Conservation (phyloP, 2,113 vertebrate species). For the Motacilla tschutschensis region DNA sequence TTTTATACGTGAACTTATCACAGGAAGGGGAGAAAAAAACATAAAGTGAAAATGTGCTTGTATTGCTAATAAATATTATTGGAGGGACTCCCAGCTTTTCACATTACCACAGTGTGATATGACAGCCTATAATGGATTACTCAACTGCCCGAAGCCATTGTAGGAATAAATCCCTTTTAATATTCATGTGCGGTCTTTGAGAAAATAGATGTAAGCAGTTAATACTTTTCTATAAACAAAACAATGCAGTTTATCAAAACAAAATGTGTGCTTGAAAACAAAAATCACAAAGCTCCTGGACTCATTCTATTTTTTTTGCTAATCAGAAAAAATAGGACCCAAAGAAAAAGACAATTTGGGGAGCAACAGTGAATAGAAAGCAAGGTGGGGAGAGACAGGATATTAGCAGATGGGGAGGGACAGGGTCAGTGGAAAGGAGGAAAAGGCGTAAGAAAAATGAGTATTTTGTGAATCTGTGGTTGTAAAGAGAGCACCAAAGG, state of each 20-base stretch:
- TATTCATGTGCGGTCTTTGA: constrained; percentile 74
- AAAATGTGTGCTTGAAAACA: constrained; percentile 64
- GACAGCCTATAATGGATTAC: constrained; percentile 73
- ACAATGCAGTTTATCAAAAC: constrained; percentile 69
- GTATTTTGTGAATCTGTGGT: not conserved
- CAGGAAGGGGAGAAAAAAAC: accelerated
- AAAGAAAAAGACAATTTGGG: not conserved
- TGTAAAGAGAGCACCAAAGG: not conserved
- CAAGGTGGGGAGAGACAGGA: not conserved
- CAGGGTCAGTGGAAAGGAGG: not conserved
- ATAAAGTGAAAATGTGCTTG: constrained; percentile 53
- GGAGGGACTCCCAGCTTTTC: constrained; percentile 69
- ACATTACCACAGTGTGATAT: constrained; percentile 70
- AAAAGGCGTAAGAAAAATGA: not conserved
- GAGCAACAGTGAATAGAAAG: not conserved
- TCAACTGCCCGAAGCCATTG: constrained; percentile 67
- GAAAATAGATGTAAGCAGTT: constrained; percentile 76
- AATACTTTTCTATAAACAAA: constrained; percentile 73
- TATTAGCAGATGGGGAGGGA: not conserved
- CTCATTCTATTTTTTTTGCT: not conserved
- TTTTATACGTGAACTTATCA: constrained; percentile 42
- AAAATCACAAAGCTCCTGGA: constrained; percentile 23
- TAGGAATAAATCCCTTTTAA: constrained; percentile 75
- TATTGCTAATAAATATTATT: constrained; percentile 71
- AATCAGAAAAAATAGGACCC: not conserved